Base-by-base conservation (phyloP, 1,140 invertebrate genomes). In the Bombus fervidus region DNA sequence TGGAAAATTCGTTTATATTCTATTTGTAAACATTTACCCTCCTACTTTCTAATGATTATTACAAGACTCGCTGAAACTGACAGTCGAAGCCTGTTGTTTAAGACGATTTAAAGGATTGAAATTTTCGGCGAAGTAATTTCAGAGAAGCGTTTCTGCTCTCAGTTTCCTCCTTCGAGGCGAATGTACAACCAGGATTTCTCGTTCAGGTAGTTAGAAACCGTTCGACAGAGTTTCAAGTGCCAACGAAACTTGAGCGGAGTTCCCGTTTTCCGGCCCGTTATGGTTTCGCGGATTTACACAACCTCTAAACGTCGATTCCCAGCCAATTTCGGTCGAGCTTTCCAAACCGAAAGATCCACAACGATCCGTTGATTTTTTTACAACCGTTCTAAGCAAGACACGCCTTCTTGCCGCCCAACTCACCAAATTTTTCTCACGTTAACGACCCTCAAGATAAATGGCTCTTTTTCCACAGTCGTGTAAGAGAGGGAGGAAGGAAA, bases 251-350 rank as follows among this genome's bases (percentile, higher is more conserved):
- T 81, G 80, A 83, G 75, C 53, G 41, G 81, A 71, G 74, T 69
- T 86, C 62, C n/a, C 83, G 85, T 85, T 85, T 79, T 41, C 37
- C 80, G 69, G 86, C 41, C 77, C 75, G 78, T 85, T 81, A 85
- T 86, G 80, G 83, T 83, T 77, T 76, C 68, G 86, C 66, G 80
- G 79, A 77, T 87, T 87, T 90, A 83, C 86, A 85, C 89, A 85
- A 84, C 31, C 39, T 59, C 43, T 77, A 76, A 85, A 75, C 68
- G 53, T 3, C 59, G 83, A 88, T 87, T 81, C 59, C 22, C 34
- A 68, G 59, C 69, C 71, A 81, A 85, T 85, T 68, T 47, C 31
- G 41, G 22, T 15, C n/a, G 31, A 62, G 68, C 39, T 74, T 68
- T 53, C 43, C 28, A 43, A 25, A n/a, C 28, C n/a, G 31, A 76